Base-by-base conservation (phyloP, 2,888 invertebrate genomes). In the Leptura quadrifasciata region DNA sequence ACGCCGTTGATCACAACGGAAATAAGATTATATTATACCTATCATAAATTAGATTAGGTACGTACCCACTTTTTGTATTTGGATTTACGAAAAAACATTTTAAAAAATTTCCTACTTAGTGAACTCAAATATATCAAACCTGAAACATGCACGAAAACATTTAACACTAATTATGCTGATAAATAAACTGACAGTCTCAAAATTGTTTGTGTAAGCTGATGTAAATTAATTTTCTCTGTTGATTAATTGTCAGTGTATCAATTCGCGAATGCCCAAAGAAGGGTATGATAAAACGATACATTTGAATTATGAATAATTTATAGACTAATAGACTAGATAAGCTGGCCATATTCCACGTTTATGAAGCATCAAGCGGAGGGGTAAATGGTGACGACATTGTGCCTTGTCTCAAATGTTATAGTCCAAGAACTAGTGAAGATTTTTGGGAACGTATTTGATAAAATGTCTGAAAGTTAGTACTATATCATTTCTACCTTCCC, bases 11-110 rank as follows among this genome's bases (percentile, higher is more conserved):
- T 31, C 2, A 39, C 12, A 39, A 39, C 12, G 39, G 39, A 39
- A 39, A 39, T 39, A 39, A 39, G 39, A 39, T 39, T 39, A 39
- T 39, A n/a, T n/a, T n/a, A n/a, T n/a, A n/a, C n/a, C n/a, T n/a
- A n/a, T n/a, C 12, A 2, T 39, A 12, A 39, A 12, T 39, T 39
- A 12, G 39, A 39, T 31, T 31, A 31, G 27, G 27, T 31, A 6
- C 27, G 12, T 39, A 39, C n/a, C n/a, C n/a, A n/a, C n/a, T n/a
- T n/a, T n/a, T 39, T 39, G 39, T 39, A 39, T 39, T 39, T 39
- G 12, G 39, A 39, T 39, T 12, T 12, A 39, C 10, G 6, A 39
- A 39, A 12, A 39, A 12, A 3, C 39, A 39, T 12, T 2, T 39
- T 6, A 12, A 10, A n/a, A 15, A 39, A 39, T 12, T 39, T 39